Base-by-base conservation (phyloP, 2,113 vertebrate genomes). In the Corynorhinus townsendii region DNA sequence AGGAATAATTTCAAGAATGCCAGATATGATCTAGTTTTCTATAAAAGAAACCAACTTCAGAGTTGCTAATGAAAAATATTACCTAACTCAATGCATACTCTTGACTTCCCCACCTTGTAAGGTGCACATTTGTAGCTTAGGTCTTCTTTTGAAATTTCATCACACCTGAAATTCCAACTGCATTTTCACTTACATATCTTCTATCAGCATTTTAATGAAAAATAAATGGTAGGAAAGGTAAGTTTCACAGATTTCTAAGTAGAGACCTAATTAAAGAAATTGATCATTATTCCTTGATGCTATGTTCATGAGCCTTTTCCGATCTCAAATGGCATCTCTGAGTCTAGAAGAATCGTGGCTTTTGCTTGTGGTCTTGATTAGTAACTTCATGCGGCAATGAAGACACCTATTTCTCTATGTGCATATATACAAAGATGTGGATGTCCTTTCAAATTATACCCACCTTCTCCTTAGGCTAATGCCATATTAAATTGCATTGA, bases 381-480 rank as follows among this genome's bases (percentile, higher is more conserved):
- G 77, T 17, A 89, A 88, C 62, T 86, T 88, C 54, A 38, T 76
- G 17, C 83, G 45, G 68, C 5, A 4, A 94, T 90, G 88, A 90
- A 96, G 76, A 95, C 19, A 77, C n/a, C 49, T 56, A 83, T 72
- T 92, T 91, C 24, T 79, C 45, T 80, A 94, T 96, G 95, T 95
- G 95, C 84, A 94, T 94, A 71, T 72, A 86, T 80, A 94, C 68
- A 94, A 90, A 96, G 87, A 66, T 68, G 15, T 86, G 71, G 73
- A 84, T 91, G 91, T 90, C 90, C 92, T 96, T 94, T 93, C 56
- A 93, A 86, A 94, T 94, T 75, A 80, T 89, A 35, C 79, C 77
- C 88, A 96, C 92, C 96, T 96, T 96, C 88, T 96, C 95, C n/a
- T 75, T 77, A 86, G 92, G 92, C 90, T 93, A 89, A 89, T 84